Evolutionary conservation across 2,888 invertebrate genomes (phyloP), one percentile per base, ranked within the genome.

Genomic region (Maniola hyperantus): DNA sequence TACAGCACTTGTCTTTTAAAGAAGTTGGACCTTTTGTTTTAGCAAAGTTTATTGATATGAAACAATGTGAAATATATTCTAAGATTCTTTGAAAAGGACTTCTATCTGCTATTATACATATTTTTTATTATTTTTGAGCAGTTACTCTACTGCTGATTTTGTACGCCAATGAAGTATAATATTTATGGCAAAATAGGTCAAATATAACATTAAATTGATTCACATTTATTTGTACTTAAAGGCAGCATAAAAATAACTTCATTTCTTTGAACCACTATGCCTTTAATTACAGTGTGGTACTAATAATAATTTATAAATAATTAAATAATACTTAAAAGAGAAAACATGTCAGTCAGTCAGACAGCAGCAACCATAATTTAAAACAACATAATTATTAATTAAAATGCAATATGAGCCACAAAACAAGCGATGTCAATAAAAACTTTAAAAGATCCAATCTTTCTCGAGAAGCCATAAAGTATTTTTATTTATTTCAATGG

Each of bases 401-500:
- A 57, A 57, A 57, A 57, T 57, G 42, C 42, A 57, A 57, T 57
- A 57, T 13, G 39, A 57, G 39, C 42, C 20, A 57, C 57, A 20
- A 42, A 57, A 57, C 81, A 83, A 83, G 78, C 77, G 74, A 75
- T 75, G 78, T 75, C 76, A 79, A 77, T 79, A 80, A 81, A 81
- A 77, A 75, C 67, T 69, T 72, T 68, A 68, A 65, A 66, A 76
- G 81, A 83, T 83, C 77, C 79, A 80, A 87, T 87, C 85, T 71
- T 72, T 71, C 73, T 73, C 78, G 79, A 77, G 74, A 73, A 75
- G 78, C 81, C 79, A 84, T 89, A 88, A 87, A 86, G 81, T 85
- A 84, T 83, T 87, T 89, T 88, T 87, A 86, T 89, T 87, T 85
- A 85, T 89, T 84, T 81, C 77, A 83, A 83, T 85, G 85, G 83